Base-by-base conservation (phyloP, 2,888 invertebrate species). In the Netelia inedita region DNA sequence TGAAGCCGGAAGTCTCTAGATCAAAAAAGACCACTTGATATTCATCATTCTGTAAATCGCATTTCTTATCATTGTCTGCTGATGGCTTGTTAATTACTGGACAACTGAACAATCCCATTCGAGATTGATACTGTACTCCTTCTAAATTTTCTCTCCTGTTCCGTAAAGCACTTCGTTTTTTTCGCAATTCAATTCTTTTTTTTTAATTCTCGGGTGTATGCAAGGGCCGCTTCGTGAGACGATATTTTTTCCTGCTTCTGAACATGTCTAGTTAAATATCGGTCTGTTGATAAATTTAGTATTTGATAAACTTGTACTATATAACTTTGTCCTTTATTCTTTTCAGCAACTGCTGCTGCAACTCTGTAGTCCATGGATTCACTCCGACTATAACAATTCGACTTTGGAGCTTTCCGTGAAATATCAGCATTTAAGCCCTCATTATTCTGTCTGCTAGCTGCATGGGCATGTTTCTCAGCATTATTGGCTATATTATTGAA, bases 291-390 rank as follows among this genome's bases (percentile, higher is more conserved):
- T 55, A 81, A 50, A 28, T 65, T 46, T 65, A 57, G n/a, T 65
- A 9, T 63, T n/a, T 57, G 19, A 72, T 73, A 55, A 57, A 69
- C 28, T n/a, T 43, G 35, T 14, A 46, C 9, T n/a, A 72, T 14
- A 73, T 68, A 79, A n/a, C 28, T 43, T 16, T 69, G 55, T 21
- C 78, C 78, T 14, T 76, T 28, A 78, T 85, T 78, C 63, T 82
- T 74, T 41, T 79, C 63, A 55, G 82, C 76, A 5, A 82, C 79
- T 55, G 69, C 73, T 28, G 82, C 28, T 21, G 79, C 82, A 16
- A 82, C 28, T 35, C 79, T 53, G 74, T 50, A 82, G 28, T 78
- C 61, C 43, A 65, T 68, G 11, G 83, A 80, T 23, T 63, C 63
- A 50, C 57, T 50, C 61, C 50, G 23, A 71, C 65, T 53, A 43